phyloP scores from a whole-genome alignment of 2,113 vertebrate genomes.

The Vombatus ursinus region DNA sequence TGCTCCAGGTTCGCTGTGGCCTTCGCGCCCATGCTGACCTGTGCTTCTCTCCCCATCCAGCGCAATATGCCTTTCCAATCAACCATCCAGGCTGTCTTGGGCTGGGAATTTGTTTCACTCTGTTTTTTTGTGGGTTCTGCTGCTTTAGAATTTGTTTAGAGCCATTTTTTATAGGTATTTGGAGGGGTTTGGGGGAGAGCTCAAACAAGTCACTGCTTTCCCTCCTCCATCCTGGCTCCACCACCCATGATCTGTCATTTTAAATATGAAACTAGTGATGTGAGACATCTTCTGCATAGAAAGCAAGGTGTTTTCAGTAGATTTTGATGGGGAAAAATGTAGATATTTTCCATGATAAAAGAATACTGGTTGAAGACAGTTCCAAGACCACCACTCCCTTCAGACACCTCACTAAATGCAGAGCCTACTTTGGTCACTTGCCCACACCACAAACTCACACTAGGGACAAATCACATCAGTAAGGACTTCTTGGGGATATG shows the following conservation, averaged over 20 bases:
- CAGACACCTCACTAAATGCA: background rate
- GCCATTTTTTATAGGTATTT: no score
- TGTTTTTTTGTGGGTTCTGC: no score
- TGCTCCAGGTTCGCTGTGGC: no score
- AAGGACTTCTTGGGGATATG: background rate
- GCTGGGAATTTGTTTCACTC: no score
- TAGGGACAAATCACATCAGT: background rate
- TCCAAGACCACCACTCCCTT: background rate
- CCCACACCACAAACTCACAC: background rate
- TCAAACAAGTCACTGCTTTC: no score
- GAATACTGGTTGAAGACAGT: background rate
- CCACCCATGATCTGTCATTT: background rate
- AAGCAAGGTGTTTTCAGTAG: background rate
- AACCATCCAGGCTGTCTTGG: no score
- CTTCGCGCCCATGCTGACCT: no score
- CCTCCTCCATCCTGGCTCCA: no score
- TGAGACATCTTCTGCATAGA: background rate
- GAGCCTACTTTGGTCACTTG: background rate
- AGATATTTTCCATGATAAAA: background rate
- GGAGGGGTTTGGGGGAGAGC: no score
- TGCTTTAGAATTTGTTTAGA: no score
- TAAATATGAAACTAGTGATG: background rate
- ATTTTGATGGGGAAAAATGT: background rate
- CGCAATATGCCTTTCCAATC: no score
- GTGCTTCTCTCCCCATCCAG: no score